Evolutionary conservation across 1,140 invertebrate species (phyloP).

Genomic region (Philaenus spumarius): DNA sequence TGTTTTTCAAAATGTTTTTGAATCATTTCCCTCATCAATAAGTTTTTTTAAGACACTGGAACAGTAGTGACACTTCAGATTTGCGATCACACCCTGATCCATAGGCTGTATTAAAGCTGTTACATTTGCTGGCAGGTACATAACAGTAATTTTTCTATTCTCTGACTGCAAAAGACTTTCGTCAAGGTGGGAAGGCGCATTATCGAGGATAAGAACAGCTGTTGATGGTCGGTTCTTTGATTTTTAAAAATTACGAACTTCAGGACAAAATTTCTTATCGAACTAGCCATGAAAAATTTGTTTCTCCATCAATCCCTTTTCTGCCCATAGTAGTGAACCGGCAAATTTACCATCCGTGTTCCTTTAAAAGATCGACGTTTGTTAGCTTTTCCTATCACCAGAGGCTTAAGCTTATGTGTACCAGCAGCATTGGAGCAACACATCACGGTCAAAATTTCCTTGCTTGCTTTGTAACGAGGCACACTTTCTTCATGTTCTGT

Average conservation of each 20-base stretch:
- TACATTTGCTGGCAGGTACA: slow-evolving; percentile 40
- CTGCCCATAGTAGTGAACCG: slow-evolving; percentile 29
- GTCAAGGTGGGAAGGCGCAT: not conserved
- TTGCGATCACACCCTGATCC: slow-evolving; percentile 37
- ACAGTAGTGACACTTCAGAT: too few relatives aligned
- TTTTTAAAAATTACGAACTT: not conserved
- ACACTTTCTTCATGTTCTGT: slow-evolving; percentile 30
- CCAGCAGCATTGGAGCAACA: slow-evolving; percentile 34
- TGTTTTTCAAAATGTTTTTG: too few relatives aligned
- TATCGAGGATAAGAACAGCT: not conserved
- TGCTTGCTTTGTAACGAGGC: slow-evolving; percentile 33
- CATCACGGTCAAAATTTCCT: slow-evolving; percentile 37
- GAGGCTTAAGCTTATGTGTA: slow-evolving; percentile 33
- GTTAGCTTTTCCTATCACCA: slow-evolving; percentile 38
- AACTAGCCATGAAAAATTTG: not conserved
- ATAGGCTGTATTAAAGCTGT: slow-evolving; percentile 39
- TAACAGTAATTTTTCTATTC: slow-evolving; percentile 3
- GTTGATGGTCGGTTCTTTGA: not conserved
- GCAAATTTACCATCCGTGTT: too few relatives aligned
- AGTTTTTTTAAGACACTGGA: too few relatives aligned
- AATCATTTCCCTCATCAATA: too few relatives aligned
- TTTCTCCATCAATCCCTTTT: slow-evolving; percentile 14
- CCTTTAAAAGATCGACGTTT: slow-evolving; percentile 35
- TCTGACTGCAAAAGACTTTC: not conserved
- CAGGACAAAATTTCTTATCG: not conserved